Conservation (phyloP, 1,140 invertebrate genomes). For the Drosophila oshimai region DNA sequence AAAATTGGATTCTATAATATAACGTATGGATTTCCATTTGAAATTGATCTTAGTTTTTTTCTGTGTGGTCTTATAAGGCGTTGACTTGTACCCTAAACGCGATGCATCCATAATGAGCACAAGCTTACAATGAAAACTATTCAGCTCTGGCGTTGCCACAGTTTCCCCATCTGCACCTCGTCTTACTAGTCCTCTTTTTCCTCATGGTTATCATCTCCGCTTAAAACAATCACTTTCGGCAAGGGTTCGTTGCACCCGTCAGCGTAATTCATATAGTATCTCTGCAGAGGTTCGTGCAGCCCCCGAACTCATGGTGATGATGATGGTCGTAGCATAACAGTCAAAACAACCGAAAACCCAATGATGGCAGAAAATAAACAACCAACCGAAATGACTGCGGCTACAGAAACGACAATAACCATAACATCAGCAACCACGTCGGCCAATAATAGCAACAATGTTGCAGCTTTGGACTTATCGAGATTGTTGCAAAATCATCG, state of each 20-base stretch:
- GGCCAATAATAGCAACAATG: conserved; percentile 34
- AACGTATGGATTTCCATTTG: too few relatives aligned
- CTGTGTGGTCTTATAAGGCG: too few relatives aligned
- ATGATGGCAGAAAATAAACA: conserved; percentile 56
- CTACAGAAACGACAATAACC: conserved; percentile 20
- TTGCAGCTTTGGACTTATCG: conserved; percentile 35
- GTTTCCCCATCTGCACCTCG: conserved; percentile 14
- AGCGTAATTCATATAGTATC: conserved; percentile 13
- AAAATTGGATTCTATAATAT: too few relatives aligned
- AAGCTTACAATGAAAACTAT: conserved; percentile 47
- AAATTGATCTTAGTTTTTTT: too few relatives aligned
- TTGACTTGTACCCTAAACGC: background rate
- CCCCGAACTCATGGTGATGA: conserved; percentile 41
- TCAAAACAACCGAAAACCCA: conserved; percentile 45
- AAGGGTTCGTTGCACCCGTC: conserved; percentile 59
- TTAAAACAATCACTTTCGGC: conserved; percentile 66
- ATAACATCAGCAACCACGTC: conserved; percentile 29
- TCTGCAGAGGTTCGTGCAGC: conserved; percentile 48
- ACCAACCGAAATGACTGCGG: conserved; percentile 37
- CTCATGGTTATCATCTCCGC: conserved; percentile 6
- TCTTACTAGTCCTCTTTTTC: background rate
- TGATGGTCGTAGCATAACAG: conserved; percentile 37
- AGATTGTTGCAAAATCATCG: background rate
- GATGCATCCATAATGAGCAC: conserved; percentile 3
- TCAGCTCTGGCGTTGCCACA: conserved; percentile 17